Evolutionary conservation across 2,888 invertebrate genomes (phyloP), one percentile per base, ranked within the genome.

Genomic region (Resseliella maxima): DNA sequence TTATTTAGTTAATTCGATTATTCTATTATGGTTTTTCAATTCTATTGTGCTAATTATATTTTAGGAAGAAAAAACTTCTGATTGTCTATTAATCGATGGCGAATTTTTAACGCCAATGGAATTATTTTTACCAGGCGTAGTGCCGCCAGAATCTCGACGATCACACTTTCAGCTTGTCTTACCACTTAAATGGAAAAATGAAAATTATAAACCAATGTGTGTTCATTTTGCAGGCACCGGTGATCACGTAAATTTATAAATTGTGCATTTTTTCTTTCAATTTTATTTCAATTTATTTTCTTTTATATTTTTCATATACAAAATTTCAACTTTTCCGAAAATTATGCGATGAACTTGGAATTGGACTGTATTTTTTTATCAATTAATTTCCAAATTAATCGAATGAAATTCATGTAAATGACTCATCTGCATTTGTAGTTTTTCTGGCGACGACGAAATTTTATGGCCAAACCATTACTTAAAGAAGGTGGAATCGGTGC

Each of bases 141-240:
- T 98, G 88, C 97, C 97, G 0, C 93, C 94, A 88, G 96, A 96
- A 89, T 94, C 95, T 0, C 94, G 95, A 90, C 94, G 94, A 88
- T 98, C 98, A 0, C 94, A 95, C 91, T 98, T 97, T 90, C 95
- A 96, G 92, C 93, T 96, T 87, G 89, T 98, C 50, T 90, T 98
- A 88, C 98, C 98, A 0, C 92, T 93, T 41, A 93, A 94, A 88
- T 98, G 98, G 98, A 92, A 93, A 0, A 91, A 93, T 87, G 92
- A 93, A 88, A 92, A 92, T 27, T 93, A 93, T 88, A 95, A 95
- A 89, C 97, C 97, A 2, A 93, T 99, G 54, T 98, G 98, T 90
- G 93, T 99, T 88, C 99, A 99, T 90, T 92, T 99, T 88, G 99
- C 99, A 41, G 99, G 99, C 45, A 99, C 99, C 72, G 99, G 99